Evolutionary conservation across 2,113 vertebrate genomes (phyloP), one percentile per base, ranked within the genome.

Genomic region (Takifugu flavidus): DNA sequence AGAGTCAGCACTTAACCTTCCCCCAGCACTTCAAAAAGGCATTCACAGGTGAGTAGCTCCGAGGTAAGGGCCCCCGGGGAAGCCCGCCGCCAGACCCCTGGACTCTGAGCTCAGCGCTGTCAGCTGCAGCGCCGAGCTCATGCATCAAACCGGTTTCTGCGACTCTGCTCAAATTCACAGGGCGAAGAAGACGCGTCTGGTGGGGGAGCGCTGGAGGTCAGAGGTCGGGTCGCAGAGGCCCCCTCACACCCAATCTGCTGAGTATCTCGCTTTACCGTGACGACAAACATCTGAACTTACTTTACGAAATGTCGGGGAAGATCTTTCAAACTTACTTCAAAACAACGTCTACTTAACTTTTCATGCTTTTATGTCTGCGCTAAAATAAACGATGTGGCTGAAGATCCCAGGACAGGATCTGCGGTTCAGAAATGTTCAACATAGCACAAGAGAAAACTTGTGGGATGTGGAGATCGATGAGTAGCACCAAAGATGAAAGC

Each of bases 1-100:
- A 75, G 28, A 59, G 79, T 69, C 71, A 80, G 68, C 66, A 80
- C 74, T 80, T 80, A 79, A 84, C 79, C 70, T 74, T 56, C 75
- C 58, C 53, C 28, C 55, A 34, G 50, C 55, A 64, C 72, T 79
- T 80, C 72, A 83, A 82, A 85, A 65, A 75, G 71, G 70, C 60
- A 68, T 74, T 56, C 70, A 69, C 60, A 15, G 59, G 75, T 13
- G 6, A 59, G 58, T 50, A 65, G 71, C 56, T 70, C 53, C 3
- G 65, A 79, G 70, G 78, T 67, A 67, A 73, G 45, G 25, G 29
- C 59, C 73, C 57, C 44, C 47, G 3, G 65, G 70, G 51, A 72
- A 55, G 42, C 60, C 5, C 54, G 7, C 45, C 12, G 49, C 64
- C 72, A 67, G 70, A 82, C 25, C 79, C 34, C 20, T 49, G 34